Base-by-base conservation (phyloP, 2,888 invertebrate species). In the Eilema griseolum region DNA sequence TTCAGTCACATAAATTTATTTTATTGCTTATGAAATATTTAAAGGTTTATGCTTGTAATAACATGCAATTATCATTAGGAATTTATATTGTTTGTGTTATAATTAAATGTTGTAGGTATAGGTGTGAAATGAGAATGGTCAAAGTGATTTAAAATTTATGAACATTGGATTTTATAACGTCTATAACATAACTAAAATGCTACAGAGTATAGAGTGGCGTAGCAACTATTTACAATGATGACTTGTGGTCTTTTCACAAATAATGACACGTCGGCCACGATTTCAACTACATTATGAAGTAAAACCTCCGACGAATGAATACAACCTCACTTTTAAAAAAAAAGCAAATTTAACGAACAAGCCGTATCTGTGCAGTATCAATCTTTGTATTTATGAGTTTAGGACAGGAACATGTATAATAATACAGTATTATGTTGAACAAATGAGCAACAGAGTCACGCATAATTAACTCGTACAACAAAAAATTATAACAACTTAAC, bases 1-100 rank as follows among this genome's bases (percentile, higher is more conserved):
- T 86, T 86, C 80, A 79, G 78, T 79, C 79, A 77, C 83, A 65
- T 56, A 66, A 37, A 56, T 37, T 37, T 56, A 70, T 72, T 67
- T 67, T 70, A 69, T 68, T 61, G 31, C 67, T 62, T 46, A 68
- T 59, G 62, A 62, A 60, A 33, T 16, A 37, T 28, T 24, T 63
- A 52, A 59, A 60, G 59, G n/a, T 66, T 61, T 66, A 57, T 61
- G 26, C 24, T 69, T 56, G 24, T 56, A 61, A 65, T 52, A 65
- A 65, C 26, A 61, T 57, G 41, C 24, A 68, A 37, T 62, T 28
- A 31, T 37, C 26, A 59, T 62, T 63, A 14, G 11, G 37, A 62
- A 62, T 62, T 41, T 57, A 57, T 57, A 20, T 23, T 61, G 28
- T 65, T 65, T 65, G 52, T 31, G 20, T 60, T 26, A 26, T 59